A percentile compares a stretch with the other conserved stretches of the same genome.
phyloP scores from a whole-genome alignment of 2,113 vertebrate species.

The Rhizomys pruinosus region DNA sequence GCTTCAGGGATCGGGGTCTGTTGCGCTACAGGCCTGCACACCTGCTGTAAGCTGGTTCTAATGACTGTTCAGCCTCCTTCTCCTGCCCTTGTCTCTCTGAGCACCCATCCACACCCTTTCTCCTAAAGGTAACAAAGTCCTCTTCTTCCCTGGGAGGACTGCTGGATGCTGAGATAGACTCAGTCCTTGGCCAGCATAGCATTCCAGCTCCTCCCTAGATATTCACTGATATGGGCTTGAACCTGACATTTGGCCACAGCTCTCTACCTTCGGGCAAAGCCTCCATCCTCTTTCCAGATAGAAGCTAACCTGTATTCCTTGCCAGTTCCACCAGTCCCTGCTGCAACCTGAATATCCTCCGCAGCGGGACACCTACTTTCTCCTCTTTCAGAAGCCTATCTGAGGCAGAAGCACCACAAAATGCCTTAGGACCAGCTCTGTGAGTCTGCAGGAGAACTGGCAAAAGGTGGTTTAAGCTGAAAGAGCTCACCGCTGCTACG shows the following conservation, averaged over 20 bases:
- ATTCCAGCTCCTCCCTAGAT: background rate
- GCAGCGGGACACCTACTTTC: background rate
- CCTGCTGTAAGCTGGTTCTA: background rate
- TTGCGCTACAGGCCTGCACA: background rate
- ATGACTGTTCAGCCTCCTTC: background rate
- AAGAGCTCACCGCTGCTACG: background rate
- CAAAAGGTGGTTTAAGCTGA: background rate
- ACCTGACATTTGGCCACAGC: background rate
- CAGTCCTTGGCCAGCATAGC: fast-evolving
- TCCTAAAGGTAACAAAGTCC: background rate
- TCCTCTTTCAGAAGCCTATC: background rate
- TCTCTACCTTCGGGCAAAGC: background rate
- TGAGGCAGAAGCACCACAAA: background rate
- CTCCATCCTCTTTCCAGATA: background rate
- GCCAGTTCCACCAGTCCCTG: background rate
- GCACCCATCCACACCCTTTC: background rate
- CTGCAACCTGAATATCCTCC: background rate
- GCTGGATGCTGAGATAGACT: background rate
- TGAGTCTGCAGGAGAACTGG: background rate
- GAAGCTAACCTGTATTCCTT: background rate
- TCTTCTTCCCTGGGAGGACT: background rate
- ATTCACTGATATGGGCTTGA: background rate
- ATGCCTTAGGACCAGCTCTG: background rate
- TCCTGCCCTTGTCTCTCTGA: background rate
- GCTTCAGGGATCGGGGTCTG: background rate